A percentile compares a stretch with the other conserved stretches of the same genome.
Evolutionary conservation across 2,113 vertebrate genomes (phyloP).

Genomic region (Anthoscopus minutus): DNA sequence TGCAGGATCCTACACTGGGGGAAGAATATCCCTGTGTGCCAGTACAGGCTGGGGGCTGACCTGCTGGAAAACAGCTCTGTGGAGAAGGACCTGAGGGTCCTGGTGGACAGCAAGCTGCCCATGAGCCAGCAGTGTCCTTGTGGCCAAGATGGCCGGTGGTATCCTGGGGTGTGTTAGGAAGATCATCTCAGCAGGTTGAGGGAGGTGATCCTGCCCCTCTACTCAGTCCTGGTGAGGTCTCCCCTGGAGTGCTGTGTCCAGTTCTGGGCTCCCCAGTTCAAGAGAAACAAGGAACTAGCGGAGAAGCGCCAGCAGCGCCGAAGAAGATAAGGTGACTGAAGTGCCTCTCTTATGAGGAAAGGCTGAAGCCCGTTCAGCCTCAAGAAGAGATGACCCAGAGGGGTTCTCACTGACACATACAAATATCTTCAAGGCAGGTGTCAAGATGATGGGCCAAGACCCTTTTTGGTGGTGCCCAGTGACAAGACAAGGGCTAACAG

Average conservation of each 20-base stretch:
- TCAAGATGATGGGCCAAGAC: not conserved
- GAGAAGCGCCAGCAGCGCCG: rapidly evolving
- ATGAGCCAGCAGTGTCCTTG: not conserved
- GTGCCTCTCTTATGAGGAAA: not conserved
- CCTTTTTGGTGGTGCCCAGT: not conserved
- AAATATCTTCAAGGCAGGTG: not conserved
- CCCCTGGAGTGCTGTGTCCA: not conserved
- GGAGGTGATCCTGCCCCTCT: not conserved
- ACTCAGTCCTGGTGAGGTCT: not conserved
- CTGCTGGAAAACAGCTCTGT: not conserved
- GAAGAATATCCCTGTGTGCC: rapidly evolving
- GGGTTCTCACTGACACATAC: rapidly evolving
- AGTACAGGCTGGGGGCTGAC: not conserved
- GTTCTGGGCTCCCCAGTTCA: not conserved
- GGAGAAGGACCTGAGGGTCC: not conserved
- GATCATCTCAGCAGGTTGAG: no score
- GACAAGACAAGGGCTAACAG: not conserved
- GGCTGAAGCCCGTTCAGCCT: not conserved
- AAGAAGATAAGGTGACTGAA: not conserved
- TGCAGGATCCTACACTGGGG: not conserved
- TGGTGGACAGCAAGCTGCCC: not conserved
- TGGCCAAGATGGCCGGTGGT: not conserved
- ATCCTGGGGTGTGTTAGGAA: not conserved
- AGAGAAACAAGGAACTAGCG: not conserved
- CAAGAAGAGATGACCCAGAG: rapidly evolving